phyloP scores from a whole-genome alignment of 2,113 vertebrate species.

The Hydropotes inermis region DNA sequence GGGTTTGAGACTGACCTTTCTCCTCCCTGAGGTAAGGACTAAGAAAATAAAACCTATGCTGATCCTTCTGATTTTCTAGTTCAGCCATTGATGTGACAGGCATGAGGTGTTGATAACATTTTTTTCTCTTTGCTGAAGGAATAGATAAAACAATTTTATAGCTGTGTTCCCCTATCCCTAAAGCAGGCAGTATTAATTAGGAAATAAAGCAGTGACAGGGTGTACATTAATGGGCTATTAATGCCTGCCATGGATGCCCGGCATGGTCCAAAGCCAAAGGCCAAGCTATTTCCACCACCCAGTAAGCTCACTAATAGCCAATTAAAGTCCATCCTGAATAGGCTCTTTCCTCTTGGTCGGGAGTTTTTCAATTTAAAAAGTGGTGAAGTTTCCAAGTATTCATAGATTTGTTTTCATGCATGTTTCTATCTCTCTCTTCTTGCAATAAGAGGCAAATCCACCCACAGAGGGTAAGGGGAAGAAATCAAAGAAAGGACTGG shows the following conservation, averaged over 20 bases:
- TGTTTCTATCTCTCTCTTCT: not conserved
- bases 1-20: not conserved
- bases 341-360: not conserved
- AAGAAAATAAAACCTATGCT: slow-evolving; percentile 40
- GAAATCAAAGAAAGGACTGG: not conserved
- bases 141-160: slow-evolving; percentile 60
- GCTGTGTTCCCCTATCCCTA: slow-evolving; percentile 14
- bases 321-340: slow-evolving; percentile 54
- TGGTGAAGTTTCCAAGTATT: slow-evolving; percentile 10
- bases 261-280: slow-evolving; percentile 43
- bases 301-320: slow-evolving; percentile 57
- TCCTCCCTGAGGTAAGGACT: not conserved
- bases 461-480: not conserved
- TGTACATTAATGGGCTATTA: slow-evolving; percentile 56
- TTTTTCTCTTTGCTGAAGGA: slow-evolving; percentile 45
- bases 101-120: slow-evolving; percentile 5
- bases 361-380: slow-evolving; percentile 48
- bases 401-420: not conserved
- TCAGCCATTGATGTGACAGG: not conserved
- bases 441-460: not conserved
- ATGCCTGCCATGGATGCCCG: slow-evolving; percentile 10
- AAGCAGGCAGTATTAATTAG: slow-evolving; percentile 51
- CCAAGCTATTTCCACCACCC: slow-evolving; percentile 42
- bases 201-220: slow-evolving; percentile 61
- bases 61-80: slow-evolving; percentile 20